Conservation (phyloP, 2,113 vertebrate genomes). For the Oceanodroma tethys region DNA sequence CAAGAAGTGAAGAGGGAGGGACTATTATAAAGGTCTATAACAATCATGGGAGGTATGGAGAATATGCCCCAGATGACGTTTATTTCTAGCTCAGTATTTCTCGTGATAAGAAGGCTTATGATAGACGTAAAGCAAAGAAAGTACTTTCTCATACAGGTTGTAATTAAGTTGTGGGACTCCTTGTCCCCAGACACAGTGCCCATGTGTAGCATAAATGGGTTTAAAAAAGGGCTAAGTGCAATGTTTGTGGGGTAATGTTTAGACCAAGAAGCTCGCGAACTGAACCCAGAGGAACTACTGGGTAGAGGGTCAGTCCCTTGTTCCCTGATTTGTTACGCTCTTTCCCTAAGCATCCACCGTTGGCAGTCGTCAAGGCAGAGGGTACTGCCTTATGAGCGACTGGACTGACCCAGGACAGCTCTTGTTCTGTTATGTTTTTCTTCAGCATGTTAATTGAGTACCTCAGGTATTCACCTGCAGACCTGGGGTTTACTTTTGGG, state of each 20-base stretch:
- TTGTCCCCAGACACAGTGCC: not conserved
- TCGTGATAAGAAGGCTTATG: not conserved
- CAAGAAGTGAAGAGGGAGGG: not conserved
- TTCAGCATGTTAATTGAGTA: not conserved
- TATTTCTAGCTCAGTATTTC: not conserved
- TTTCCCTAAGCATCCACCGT: rapidly evolving
- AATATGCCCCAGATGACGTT: not conserved
- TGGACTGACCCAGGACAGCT: not conserved
- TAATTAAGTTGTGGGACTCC: too few species aligned
- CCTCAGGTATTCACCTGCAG: not conserved
- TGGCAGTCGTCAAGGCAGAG: not conserved
- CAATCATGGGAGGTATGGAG: not conserved
- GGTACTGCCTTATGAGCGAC: rapidly evolving
- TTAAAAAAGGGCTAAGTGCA: not conserved
- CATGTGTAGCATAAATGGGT: not conserved
- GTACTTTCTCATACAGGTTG: too few species aligned
- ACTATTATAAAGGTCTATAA: not conserved
- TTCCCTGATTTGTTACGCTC: not conserved
- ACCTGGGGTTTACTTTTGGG: not conserved
- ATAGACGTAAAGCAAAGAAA: not conserved
- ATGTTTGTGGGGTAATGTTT: rapidly evolving
- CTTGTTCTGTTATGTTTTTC: not conserved
- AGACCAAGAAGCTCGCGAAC: rapidly evolving
- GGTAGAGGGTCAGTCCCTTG: not conserved
- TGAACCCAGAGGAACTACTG: not conserved